Base-by-base conservation (phyloP, 2,888 invertebrate species). In the Spisula solida region DNA sequence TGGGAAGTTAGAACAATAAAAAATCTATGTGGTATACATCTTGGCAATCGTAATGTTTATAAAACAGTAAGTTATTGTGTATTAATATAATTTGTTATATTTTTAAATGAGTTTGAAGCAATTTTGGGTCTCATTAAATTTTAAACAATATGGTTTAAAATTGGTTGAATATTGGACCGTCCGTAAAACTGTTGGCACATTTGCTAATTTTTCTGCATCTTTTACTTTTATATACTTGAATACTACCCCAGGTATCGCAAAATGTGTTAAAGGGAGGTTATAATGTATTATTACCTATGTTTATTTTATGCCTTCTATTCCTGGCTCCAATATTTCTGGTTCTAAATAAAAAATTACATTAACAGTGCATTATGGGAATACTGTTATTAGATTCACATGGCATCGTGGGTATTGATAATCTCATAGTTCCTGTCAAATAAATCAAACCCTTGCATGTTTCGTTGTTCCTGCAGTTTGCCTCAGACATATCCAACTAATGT, bases 281-380 rank as follows among this genome's bases (percentile, higher is more conserved):
- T n/a, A 1, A 60, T n/a, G 60, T 8, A 25, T n/a, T 60, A 20
- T 60, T 60, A 60, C 60, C n/a, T 60, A 25, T n/a, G 60, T 25
- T 66, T n/a, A 25, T 66, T 25, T 51, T 20, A 20, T 56, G n/a
- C 56, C n/a, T 56, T 20, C n/a, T n/a, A n/a, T n/a, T n/a, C 1
- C 56, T 66, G 60, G 60, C 60, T n/a, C 60, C 60, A 66, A 41
- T 25, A 25, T 25, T 66, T 66, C 60, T 66, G n/a, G 25, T 66
- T 5, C 25, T 5, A 60, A 60, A 60, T n/a, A 60, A 25, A 2
- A 20, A 60, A 25, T 6, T 60, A 20, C 41, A 41, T 41, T 41
- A 41, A 41, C 25, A 25, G 60, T 60, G 60, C 0, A 60, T 60
- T n/a, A 60, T 60, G 51, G 51, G 51, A 51, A 51, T 51, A 51